Base-by-base conservation (phyloP, 2,888 invertebrate genomes). In the Xanthorhoe designata region DNA sequence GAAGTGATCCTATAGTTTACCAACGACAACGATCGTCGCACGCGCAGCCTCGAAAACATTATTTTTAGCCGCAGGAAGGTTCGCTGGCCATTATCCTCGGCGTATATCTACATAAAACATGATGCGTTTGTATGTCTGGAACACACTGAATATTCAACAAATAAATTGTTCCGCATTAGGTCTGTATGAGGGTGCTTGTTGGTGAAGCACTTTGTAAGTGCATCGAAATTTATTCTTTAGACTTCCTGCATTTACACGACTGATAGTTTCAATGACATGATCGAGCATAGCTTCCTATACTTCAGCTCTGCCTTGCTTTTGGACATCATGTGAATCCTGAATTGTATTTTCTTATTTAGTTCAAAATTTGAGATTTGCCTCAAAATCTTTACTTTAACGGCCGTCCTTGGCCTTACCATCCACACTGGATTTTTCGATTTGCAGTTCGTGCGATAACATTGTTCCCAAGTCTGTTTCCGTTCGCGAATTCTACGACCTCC, bases 21-120 rank as follows among this genome's bases (percentile, higher is more conserved):
- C 24, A 67, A 19, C 38, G 50, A 24, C 54, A 42, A 47, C 74
- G 75, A 84, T 81, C 88, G 84, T 81, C 86, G 87, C 85, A 84
- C 88, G 88, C 89, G 87, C 87, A 91, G 83, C 92, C 91, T 92
- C 90, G 89, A 83, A 82, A 84, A 85, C 83, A 86, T 84, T 87
- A 89, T 91, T 90, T 91, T 91, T 91, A 92, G 90, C 87, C 76
- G 76, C 84, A 86, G 88, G 90, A 91, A 92, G 91, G 90, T 90
- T 88, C 85, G 78, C 78, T 78, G 83, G 81, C 80, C 82, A 83
- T 87, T 91, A 90, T 91, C 91, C 91, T 89, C 84, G 81, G 65
- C 83, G 76, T 75, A 73, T 75, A 75, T 75, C 80, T 83, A 81
- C 78, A 85, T 83, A 79, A 83, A 84, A 83, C 82, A 84, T 83